Evolutionary conservation across 1,140 invertebrate genomes (phyloP).

Genomic region (Lysiphlebus fabarum): DNA sequence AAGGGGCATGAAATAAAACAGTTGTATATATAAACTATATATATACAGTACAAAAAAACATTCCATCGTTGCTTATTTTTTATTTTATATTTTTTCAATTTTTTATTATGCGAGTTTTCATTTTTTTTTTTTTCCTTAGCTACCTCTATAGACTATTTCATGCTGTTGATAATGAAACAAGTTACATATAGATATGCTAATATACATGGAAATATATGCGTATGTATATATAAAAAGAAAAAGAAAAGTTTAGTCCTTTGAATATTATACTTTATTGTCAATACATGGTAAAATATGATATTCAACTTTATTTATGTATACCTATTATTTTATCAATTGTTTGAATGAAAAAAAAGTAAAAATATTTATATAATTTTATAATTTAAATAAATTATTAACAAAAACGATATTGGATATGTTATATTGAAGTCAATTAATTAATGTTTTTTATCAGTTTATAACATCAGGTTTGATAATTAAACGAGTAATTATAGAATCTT

Average conservation of each 20-base stretch:
- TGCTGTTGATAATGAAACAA: constrained; percentile 25
- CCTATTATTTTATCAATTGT: no score
- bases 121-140: constrained; percentile 3
- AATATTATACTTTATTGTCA: no score
- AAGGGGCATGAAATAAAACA: neutral
- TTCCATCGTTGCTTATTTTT: no score
- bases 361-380: neutral
- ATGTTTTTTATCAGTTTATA: constrained; percentile 34
- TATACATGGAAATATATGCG: constrained; percentile 22
- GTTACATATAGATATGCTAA: constrained; percentile 22
- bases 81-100: neutral
- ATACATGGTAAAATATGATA: no score
- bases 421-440: constrained; percentile 38
- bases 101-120: constrained; percentile 8
- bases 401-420: constrained; percentile 1
- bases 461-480: constrained; percentile 45
- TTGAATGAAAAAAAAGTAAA: no score
- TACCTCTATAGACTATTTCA: neutral
- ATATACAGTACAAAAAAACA: no score
- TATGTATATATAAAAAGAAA: no score
- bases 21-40: neutral
- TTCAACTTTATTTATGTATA: no score
- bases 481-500: constrained; percentile 46
- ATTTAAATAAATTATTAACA: neutral
- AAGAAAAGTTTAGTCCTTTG: neutral